phyloP scores from a whole-genome alignment of 2,113 vertebrate genomes.

The Sciurus niger region DNA sequence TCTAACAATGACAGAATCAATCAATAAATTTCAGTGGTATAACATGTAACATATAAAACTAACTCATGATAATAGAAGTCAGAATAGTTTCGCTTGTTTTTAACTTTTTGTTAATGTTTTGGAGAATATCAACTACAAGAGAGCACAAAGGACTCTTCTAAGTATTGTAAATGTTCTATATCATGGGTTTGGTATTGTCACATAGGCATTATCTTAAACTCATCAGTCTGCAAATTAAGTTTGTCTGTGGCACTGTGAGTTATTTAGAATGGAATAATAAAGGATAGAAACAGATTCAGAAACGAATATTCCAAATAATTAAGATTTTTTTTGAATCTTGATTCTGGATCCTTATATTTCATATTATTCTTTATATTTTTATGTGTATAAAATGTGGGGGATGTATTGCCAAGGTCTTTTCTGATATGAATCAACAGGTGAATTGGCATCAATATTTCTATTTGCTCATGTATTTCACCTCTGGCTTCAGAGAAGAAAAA shows the following conservation, averaged over 20 bases:
- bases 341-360: not conserved
- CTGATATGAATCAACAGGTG: slow-evolving; percentile 85
- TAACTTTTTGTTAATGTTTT: slow-evolving; percentile 17
- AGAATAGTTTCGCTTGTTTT: slow-evolving; percentile 55
- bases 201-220: not conserved
- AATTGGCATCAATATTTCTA: slow-evolving; percentile 78
- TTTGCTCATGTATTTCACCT: slow-evolving; percentile 84
- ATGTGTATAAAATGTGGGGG: slow-evolving; percentile 33
- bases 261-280: slow-evolving; percentile 14
- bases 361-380: not conserved
- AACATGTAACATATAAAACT: not conserved
- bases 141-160: not conserved
- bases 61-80: not conserved
- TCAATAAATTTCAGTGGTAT: slow-evolving; percentile 52
- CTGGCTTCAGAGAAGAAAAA: slow-evolving; percentile 85
- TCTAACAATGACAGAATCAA: not conserved
- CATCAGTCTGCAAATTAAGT: not conserved
- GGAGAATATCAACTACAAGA: not conserved
- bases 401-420: slow-evolving; percentile 80
- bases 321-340: not conserved
- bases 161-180: not conserved
- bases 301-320: slow-evolving; percentile 41
- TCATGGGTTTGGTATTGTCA: not conserved
- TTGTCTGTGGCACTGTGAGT: not conserved
- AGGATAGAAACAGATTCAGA: slow-evolving; percentile 20